Base-by-base conservation (phyloP, 2,888 invertebrate genomes). In the Tromatobia lineatoria region DNA sequence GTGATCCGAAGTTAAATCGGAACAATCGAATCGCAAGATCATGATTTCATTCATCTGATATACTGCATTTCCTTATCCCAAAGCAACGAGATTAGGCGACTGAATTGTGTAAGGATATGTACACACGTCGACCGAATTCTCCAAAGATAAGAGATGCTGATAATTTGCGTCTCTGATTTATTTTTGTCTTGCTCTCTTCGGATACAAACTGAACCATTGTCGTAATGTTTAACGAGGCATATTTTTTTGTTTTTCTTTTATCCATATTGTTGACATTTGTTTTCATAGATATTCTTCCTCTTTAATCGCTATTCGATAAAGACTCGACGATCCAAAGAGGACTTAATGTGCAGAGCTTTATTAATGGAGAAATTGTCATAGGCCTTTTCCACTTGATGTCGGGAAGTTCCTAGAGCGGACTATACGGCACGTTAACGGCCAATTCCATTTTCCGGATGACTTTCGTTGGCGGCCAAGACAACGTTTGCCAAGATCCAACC, bases 401-500 rank as follows among this genome's bases (percentile, higher is more conserved):
- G n/a, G n/a, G n/a, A n/a, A n/a, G n/a, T n/a, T n/a, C n/a, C n/a
- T n/a, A n/a, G n/a, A n/a, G n/a, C n/a, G n/a, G n/a, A n/a, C n/a
- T n/a, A n/a, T n/a, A n/a, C n/a, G n/a, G n/a, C n/a, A n/a, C 61
- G 73, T 74, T 74, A 77, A 80, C 74, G 74, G 66, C 73, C 80
- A 77, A 80, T 77, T 77, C 50, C 61, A 78, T 78, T 78, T 79
- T 74, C 74, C 57, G 25, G 74, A 73, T 61, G 77, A 74, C 69
- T 52, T 77, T 50, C 42, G 52, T 38, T 54, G 52, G 20, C 45
- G 64, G n/a, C n/a, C 29, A 80, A 42, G 69, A 50, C 23, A 59
- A 54, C 57, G 50, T 70, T 80, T 73, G 85, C 80, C 59, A 64
- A 52, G 54, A 75, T 86, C 86, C 86, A 86, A 76, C 38, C 54